Base-by-base conservation (phyloP, 2,888 invertebrate genomes). In the Drosophila meridionalis region DNA sequence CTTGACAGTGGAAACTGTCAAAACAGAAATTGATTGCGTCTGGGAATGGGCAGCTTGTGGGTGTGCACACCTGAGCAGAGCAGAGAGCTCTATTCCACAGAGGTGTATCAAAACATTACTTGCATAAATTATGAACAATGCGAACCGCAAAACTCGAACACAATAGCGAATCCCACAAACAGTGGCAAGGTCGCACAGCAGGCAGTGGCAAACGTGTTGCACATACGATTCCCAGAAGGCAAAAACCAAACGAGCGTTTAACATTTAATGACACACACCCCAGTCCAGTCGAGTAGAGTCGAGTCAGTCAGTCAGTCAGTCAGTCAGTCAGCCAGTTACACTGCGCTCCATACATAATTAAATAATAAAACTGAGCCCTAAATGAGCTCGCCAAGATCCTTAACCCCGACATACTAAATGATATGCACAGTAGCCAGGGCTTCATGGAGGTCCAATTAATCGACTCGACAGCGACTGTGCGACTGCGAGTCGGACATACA, bases 371-470 rank as follows among this genome's bases (percentile, higher is more conserved):
- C 77, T 74, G 82, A 79, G 82, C 69, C 61, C 65, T 66, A 75
- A 76, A 81, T 78, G 79, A 78, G 75, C 63, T 42, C 38, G 4
- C 34, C 26, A 60, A 71, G 56, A 74, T 63, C 56, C 77, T 61
- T 52, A 63, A 59, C 43, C 65, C 55, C 56, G 14, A 30, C 48
- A 30, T 3, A 34, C 32, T 38, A 80, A 87, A 89, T 87, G 77
- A 79, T 88, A 86, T 87, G 90, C 87, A 89, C 87, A 89, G 87
- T 82, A 87, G 86, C 89, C 60, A 42, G 14, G 64, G 59, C 90
- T 87, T 77, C 87, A 53, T 73, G 89, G 89, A 87, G 89, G 89
- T 90, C 90, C 88, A 90, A 90, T 90, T 90, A 90, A 90, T 90
- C 90, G 87, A 69, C 73, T 63, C 69, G 72, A 56, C 73, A 56